These are phyloP conservation scores for Platerodrilus igneus DNA, from an alignment of 2,888 invertebrate species.

Conservation along the genomic window DNA sequence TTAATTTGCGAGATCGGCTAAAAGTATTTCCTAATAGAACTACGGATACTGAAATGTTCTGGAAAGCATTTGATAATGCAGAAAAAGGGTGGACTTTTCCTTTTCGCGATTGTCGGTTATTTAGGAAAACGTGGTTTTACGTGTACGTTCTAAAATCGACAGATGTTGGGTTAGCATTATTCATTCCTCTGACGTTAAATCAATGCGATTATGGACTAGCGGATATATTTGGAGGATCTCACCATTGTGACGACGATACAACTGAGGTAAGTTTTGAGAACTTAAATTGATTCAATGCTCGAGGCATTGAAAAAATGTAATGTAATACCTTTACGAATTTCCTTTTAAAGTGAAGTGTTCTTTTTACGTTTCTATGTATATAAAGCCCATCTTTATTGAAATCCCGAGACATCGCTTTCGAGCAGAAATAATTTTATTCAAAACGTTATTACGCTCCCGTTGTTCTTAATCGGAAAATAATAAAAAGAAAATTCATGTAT, in stretches of 20 bases:
- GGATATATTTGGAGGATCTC: constrained; percentile 63
- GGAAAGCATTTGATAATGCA: constrained; percentile 52
- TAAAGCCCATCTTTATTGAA: too few relatives aligned
- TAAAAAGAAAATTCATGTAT: too few relatives aligned
- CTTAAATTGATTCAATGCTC: not conserved
- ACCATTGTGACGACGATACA: constrained; percentile 54
- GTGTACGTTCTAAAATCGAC: constrained; percentile 37
- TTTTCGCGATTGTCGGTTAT: constrained; percentile 44
- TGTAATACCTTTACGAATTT: too few relatives aligned
- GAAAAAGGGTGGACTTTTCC: constrained; percentile 44
- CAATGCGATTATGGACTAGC: constrained; percentile 68
- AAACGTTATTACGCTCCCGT: too few relatives aligned
- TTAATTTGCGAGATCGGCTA: constrained; percentile 37
- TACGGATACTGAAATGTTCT: constrained; percentile 52
- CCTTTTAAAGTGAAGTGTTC: too few relatives aligned
- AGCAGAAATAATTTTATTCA: too few relatives aligned
- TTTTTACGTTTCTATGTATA: too few relatives aligned
- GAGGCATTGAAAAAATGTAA: too few relatives aligned
- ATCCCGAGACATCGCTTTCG: too few relatives aligned
- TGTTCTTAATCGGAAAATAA: too few relatives aligned
- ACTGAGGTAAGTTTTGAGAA: constrained; percentile 48
- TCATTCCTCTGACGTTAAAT: constrained; percentile 56
- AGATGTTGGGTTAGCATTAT: constrained; percentile 36
- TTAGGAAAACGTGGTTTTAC: constrained; percentile 42
- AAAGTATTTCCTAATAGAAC: constrained; percentile 44